Evolutionary conservation across 2,113 vertebrate species (phyloP).

Genomic region (Perca flavescens): DNA sequence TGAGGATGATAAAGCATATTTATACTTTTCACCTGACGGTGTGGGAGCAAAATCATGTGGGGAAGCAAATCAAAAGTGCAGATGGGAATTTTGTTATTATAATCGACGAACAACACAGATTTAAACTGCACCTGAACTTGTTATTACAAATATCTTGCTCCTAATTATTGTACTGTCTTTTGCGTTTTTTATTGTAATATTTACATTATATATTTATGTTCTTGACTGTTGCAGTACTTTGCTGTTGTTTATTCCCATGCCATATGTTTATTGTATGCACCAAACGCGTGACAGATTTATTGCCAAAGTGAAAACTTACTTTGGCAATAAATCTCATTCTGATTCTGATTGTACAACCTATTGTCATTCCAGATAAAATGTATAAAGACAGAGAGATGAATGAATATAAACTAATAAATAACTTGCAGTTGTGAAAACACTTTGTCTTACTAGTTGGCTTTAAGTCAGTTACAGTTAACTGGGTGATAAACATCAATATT

Average conservation of each 20-base stretch:
- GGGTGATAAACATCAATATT: not conserved
- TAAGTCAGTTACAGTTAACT: not conserved
- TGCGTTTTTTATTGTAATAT: no score
- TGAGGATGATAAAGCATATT: conserved; percentile 41
- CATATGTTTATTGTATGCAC: no score
- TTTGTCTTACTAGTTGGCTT: rapidly evolving
- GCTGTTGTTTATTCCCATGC: no score
- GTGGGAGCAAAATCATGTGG: conserved; percentile 22
- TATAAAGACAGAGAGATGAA: not conserved
- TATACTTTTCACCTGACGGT: not conserved
- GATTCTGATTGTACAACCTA: no score
- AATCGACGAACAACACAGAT: not conserved
- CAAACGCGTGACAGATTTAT: no score
- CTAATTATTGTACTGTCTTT: not conserved
- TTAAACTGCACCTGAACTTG: not conserved
- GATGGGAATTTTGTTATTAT: not conserved
- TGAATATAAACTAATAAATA: not conserved
- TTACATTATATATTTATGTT: no score
- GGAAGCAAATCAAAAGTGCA: conserved; percentile 36
- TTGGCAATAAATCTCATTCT: no score
- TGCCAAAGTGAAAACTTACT: no score
- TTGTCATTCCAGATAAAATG: no score
- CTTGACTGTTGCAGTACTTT: no score
- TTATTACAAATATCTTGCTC: not conserved
- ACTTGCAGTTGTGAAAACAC: not conserved